Evolutionary conservation across 2,888 invertebrate genomes (phyloP), one percentile per base, ranked within the genome.

Genomic region (Pedicia rivosa): DNA sequence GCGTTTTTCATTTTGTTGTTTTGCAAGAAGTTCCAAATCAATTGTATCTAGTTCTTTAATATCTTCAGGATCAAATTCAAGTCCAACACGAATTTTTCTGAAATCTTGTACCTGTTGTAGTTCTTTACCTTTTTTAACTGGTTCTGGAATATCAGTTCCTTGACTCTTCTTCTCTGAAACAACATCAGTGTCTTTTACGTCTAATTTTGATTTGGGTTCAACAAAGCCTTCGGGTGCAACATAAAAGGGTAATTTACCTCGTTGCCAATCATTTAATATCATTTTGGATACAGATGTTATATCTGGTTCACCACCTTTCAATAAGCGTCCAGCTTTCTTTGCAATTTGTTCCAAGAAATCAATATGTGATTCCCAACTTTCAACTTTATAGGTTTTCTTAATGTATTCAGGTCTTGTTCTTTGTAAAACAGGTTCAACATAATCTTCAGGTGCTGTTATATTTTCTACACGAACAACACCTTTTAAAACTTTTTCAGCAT

Each of bases 221-320:
- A 80, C 82, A 62, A 73, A 84, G 2, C 81, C 83, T 47, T 82
- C 79, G 12, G 95, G 95, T 31, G 77, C 69, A 4, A 88, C 78
- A 65, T 88, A 98, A 61, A 86, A 97, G 1, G 97, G 95, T 37
- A 98, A 63, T 61, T 91, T 92, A 5, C 98, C 98, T 51, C 98
- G 72, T 63, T 98, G 97, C 84, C 92, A 98, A 60, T 98, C 98
- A 65, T 98, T 98, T 3, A 98, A 68, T 8, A 99, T 76, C 84
- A 94, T 94, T 57, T 83, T 80, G 1, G 98, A 81, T 2, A 83
- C 82, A 41, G 82, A 82, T 34, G 72, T 64, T 14, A 92, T 65
- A 63, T 98, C 94, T 8, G 98, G 91, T 55, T 98, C 95, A n/a
- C 94, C 98, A 48, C 90, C 90, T 58, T 94, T 97, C 8, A 92